phyloP scores from a whole-genome alignment of 2,797 vertebrate genomes.

The Dendrocincla tyrannina region DNA sequence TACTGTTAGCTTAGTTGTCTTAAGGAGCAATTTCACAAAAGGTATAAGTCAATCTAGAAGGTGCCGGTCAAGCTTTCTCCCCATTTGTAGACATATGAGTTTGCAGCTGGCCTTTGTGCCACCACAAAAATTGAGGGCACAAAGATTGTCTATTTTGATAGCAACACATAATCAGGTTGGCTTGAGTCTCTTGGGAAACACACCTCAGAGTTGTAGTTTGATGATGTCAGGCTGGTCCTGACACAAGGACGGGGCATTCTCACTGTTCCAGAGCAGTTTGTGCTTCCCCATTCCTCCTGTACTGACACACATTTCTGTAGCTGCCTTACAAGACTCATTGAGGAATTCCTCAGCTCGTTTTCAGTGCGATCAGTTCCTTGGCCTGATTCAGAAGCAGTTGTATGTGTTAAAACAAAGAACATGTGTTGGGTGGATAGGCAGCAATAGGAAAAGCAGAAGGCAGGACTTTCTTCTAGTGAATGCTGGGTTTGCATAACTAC shows the following conservation, averaged over 20 bases:
- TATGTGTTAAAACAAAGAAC: neutral
- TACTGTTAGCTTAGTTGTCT: neutral
- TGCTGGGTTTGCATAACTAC: neutral
- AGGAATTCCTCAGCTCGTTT: neutral
- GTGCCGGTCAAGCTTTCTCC: neutral
- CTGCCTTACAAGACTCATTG: neutral
- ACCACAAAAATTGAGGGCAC: neutral
- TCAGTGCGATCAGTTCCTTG: neutral
- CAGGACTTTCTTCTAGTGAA: neutral
- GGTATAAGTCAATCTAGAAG: neutral
- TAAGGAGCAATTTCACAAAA: neutral
- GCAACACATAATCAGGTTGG: neutral
- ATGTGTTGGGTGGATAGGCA: neutral
- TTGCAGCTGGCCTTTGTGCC: neutral
- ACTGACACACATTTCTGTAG: neutral
- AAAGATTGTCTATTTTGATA: neutral
- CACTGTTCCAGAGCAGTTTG: neutral
- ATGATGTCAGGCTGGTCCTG: neutral
- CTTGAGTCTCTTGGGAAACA: neutral
- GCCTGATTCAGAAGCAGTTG: neutral
- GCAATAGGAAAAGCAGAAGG: neutral
- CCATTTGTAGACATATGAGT: neutral
- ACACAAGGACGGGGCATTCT: neutral
- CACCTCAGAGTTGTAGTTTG: neutral
- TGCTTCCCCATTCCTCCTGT: neutral